These are phyloP conservation scores for Monoplex corrugatus DNA, from an alignment of 2,888 invertebrate species.

Conservation along the genomic window DNA sequence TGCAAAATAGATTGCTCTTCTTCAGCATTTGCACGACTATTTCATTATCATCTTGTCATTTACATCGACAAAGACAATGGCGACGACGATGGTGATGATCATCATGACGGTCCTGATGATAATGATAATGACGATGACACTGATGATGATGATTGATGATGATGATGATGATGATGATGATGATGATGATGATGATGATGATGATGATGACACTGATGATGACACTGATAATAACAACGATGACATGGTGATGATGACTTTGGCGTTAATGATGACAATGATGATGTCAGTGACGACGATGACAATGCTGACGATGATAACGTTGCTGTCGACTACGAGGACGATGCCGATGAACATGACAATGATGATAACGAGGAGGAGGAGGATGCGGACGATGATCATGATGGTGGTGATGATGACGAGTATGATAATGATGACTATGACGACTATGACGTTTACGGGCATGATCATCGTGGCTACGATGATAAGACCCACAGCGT, in stretches of 20 bases:
- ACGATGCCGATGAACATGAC: background rate
- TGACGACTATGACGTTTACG: background rate
- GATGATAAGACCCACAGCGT: background rate
- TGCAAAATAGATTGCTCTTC: no score
- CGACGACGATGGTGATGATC: background rate
- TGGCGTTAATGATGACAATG: background rate
- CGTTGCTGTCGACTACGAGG: background rate
- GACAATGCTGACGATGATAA: no score
- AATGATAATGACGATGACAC: background rate
- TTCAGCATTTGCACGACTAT: no score
- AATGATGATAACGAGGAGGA: background rate
- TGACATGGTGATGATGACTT: no score
- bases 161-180: constrained; percentile 19
- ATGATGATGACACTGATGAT: constrained; percentile 16
- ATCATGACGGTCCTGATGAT: background rate
- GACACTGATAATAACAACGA: background rate
- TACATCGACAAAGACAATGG: background rate
- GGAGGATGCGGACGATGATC: background rate
- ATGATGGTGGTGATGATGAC: no score
- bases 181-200: constrained; percentile 41
- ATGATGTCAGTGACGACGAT: background rate
- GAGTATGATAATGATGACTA: background rate
- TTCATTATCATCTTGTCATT: background rate
- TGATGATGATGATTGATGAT: background rate
- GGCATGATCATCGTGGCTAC: background rate